phyloP scores from a whole-genome alignment of 2,797 vertebrate genomes.

The Rousettus madagascariensis region DNA sequence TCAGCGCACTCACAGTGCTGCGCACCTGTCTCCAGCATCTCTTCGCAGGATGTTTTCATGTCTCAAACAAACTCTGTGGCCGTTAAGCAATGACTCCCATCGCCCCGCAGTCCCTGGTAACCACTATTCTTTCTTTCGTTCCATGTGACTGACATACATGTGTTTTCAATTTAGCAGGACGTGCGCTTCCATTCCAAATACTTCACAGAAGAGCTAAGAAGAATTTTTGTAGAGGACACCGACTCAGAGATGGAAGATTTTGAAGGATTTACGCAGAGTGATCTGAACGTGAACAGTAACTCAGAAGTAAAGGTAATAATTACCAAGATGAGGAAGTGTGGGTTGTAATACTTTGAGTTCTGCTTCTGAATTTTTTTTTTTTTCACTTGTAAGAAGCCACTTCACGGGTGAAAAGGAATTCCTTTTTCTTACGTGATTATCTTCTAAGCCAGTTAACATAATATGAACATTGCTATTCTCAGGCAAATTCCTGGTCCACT shows the following conservation, averaged over 20 bases:
- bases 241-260: slow-evolving; percentile 92
- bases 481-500: not conserved
- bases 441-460: not conserved
- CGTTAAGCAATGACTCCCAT: fast-evolving
- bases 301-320: slow-evolving; percentile 81
- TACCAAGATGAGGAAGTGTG: fast-evolving
- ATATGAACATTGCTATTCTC: not conserved
- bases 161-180: slow-evolving; percentile 80
- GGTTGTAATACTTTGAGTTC: not conserved
- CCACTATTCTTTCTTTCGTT: not conserved
- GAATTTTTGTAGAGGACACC: slow-evolving; percentile 91
- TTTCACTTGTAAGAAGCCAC: not conserved
- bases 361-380: not conserved
- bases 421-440: not conserved
- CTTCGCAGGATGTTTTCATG: not conserved
- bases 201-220: slow-evolving; percentile 89
- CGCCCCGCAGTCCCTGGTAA: fast-evolving
- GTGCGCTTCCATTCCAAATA: slow-evolving; percentile 86
- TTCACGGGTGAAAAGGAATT: not conserved
- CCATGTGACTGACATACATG: not conserved
- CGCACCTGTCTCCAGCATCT: fast-evolving
- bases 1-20: fast-evolving
- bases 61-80: not conserved
- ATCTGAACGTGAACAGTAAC: slow-evolving; percentile 75
- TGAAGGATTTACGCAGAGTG: slow-evolving; percentile 89